Evolutionary conservation across 64 coral and sea anemone species (phyloP).

Genomic region (Stichodactyla mertensii): DNA sequence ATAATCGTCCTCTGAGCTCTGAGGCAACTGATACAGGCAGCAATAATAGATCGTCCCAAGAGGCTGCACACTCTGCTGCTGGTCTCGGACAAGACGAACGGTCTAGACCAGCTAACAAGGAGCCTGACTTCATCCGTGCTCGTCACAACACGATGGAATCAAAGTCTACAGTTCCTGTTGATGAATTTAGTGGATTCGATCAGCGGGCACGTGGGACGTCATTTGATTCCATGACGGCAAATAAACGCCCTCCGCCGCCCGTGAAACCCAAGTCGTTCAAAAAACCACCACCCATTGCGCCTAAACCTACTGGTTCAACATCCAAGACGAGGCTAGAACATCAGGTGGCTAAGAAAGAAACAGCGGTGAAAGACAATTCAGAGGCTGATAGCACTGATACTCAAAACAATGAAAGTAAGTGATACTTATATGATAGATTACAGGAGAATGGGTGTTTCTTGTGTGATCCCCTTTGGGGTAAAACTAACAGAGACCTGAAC

Average conservation of each 20-base stretch:
- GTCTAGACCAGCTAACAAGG: background rate
- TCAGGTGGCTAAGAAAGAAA: background rate
- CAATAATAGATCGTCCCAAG: background rate
- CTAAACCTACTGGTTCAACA: constrained; percentile 24
- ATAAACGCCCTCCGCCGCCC: constrained; percentile 56
- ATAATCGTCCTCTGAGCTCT: background rate
- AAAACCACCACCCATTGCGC: constrained; percentile 27
- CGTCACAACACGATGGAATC: constrained; percentile 10
- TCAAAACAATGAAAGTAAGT: background rate
- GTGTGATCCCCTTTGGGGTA: no score
- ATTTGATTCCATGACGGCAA: constrained; percentile 38
- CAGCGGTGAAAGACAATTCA: background rate
- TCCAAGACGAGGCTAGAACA: background rate
- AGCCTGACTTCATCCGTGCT: background rate
- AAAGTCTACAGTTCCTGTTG: background rate
- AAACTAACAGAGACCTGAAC: no score
- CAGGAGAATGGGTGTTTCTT: no score
- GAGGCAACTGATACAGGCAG: background rate
- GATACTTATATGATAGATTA: background rate
- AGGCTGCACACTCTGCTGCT: background rate
- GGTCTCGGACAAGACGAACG: background rate
- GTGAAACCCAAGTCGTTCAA: constrained; percentile 65
- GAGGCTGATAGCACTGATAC: background rate
- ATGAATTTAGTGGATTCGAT: background rate
- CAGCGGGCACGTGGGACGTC: background rate